Evolutionary conservation across 1,140 invertebrate genomes (phyloP).

Genomic region (Drosophila virilis): DNA sequence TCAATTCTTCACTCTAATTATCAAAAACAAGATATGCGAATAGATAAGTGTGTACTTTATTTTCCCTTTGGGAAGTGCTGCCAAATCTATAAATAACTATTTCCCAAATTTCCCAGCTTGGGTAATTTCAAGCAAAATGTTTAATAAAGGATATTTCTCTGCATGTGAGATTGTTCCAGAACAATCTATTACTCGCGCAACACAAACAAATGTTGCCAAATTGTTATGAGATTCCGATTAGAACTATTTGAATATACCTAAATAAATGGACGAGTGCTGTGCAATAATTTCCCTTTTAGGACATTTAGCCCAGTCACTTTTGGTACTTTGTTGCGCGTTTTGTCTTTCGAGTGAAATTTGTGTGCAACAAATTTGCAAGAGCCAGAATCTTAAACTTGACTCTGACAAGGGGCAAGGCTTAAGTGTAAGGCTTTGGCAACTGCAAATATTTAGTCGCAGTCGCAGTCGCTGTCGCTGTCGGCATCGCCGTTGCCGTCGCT

Average conservation of each 20-base stretch:
- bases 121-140: no score
- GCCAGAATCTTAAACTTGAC: conserved; percentile 59
- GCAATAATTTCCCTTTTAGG: neutral
- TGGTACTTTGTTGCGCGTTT: conserved; percentile 18
- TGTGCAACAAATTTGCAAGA: conserved; percentile 74
- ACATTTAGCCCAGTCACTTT: neutral
- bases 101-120: no score
- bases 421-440: conserved; percentile 37
- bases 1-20: no score
- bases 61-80: neutral
- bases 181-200: no score
- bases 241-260: no score
- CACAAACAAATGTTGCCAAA: neutral
- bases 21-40: no score
- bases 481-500: neutral
- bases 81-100: neutral
- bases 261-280: neutral
- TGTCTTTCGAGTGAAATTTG: conserved; percentile 61
- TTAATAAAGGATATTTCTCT: neutral
- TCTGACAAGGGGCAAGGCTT: conserved; percentile 48
- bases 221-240: neutral
- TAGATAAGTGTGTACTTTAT: neutral
- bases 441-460: conserved; percentile 50
- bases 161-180: neutral
- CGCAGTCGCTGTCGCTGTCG: conserved; percentile 15